Evolutionary conservation across 2,113 vertebrate genomes (phyloP).

Genomic region (Anguilla japonica): DNA sequence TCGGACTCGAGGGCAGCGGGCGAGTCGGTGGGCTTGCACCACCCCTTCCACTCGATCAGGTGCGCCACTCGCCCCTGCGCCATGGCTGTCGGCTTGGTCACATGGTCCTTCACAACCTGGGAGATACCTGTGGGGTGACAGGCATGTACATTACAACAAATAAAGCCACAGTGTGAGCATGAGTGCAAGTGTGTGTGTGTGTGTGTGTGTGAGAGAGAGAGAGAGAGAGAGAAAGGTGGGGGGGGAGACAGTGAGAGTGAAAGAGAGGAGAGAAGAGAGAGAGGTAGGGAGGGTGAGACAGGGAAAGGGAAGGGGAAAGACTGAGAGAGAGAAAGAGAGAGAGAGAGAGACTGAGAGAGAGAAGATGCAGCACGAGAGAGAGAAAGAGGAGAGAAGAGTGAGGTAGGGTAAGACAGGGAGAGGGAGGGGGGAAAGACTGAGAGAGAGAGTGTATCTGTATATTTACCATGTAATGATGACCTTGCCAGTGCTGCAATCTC

Average conservation of each 20-base stretch:
- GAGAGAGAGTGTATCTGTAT: neutral
- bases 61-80: slow-evolving; percentile 95
- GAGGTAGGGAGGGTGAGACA: no score
- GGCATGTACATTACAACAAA: neutral
- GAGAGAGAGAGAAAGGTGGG: no score
- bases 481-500: slow-evolving; percentile 95
- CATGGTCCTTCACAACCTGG: slow-evolving; percentile 97
- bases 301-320: neutral
- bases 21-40: slow-evolving; percentile 90
- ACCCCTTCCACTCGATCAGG: slow-evolving; percentile 98
- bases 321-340: neutral
- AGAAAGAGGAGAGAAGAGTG: no score
- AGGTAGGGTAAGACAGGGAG: no score
- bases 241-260: no score
- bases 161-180: neutral
- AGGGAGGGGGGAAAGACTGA: neutral
- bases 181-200: neutral
- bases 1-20: slow-evolving; percentile 83
- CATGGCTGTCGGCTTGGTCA: slow-evolving; percentile 97
- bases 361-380: no score
- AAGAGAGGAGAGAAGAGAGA: no score
- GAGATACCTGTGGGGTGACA: slow-evolving; percentile 81
- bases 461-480: slow-evolving; percentile 90
- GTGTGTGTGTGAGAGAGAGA: neutral
- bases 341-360: no score